A percentile compares a stretch with the other conserved stretches of the same genome.
These are phyloP conservation scores for Dryomyza anilis DNA, from an alignment of 2,888 invertebrate species.

Conservation along the genomic window DNA sequence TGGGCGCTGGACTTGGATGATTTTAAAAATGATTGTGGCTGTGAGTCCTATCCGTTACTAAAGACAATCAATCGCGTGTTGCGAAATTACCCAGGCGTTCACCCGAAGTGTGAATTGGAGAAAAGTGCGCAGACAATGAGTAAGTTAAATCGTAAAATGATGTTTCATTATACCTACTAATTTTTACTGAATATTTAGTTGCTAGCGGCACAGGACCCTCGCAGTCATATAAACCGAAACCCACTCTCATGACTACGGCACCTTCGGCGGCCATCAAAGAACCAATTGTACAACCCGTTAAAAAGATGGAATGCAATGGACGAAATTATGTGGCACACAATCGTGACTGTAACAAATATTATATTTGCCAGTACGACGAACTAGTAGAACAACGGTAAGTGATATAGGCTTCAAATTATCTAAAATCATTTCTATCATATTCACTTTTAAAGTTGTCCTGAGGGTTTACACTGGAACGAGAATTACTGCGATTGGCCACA, in stretches of 20 bases:
- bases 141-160: slow-evolving; percentile 38
- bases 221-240: slow-evolving; percentile 34
- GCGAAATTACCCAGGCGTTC: slow-evolving; percentile 69
- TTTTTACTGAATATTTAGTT: slow-evolving; percentile 33
- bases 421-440: not conserved
- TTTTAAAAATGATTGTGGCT: slow-evolving; percentile 79
- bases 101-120: slow-evolving; percentile 68
- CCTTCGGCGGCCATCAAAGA: slow-evolving; percentile 13
- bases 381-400: slow-evolving; percentile 67
- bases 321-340: slow-evolving; percentile 67
- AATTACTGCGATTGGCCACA: slow-evolving; percentile 83
- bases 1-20: slow-evolving; percentile 91
- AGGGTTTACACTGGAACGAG: slow-evolving; percentile 78
- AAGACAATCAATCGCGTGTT: slow-evolving; percentile 81
- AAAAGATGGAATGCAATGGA: slow-evolving; percentile 44
- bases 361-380: slow-evolving; percentile 77
- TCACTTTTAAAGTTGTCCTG: slow-evolving; percentile 67
- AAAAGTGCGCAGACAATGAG: slow-evolving; percentile 52
- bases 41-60: slow-evolving; percentile 81
- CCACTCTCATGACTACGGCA: slow-evolving; percentile 33
- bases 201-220: slow-evolving; percentile 33
- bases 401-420: not conserved
- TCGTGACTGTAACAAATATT: slow-evolving; percentile 77
- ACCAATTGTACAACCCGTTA: slow-evolving; percentile 20
- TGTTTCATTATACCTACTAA: not conserved